Conservation (phyloP, 1,140 invertebrate species). For the Leptinotarsa defecta region DNA sequence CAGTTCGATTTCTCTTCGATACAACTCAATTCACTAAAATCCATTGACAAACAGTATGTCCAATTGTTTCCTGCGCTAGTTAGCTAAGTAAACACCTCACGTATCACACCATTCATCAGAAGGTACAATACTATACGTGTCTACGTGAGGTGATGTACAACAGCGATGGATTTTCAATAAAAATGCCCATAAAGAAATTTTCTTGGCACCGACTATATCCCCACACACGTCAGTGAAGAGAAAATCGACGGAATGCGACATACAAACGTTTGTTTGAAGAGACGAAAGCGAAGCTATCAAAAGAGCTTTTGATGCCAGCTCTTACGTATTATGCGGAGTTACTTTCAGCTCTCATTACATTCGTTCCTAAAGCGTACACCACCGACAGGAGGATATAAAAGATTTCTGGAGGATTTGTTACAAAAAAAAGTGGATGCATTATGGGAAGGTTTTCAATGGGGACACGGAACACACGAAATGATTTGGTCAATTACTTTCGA, state of each 20-base stretch:
- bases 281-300: neutral
- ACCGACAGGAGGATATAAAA: neutral
- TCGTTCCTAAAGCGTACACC: neutral
- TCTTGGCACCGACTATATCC: neutral
- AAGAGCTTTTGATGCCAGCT: conserved; percentile 18
- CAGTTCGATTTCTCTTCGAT: too few species aligned
- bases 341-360: conserved; percentile 14
- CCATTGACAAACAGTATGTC: neutral
- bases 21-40: neutral
- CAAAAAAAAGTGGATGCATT: neutral
- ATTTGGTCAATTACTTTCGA: conserved; percentile 1
- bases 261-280: neutral
- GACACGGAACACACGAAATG: neutral
- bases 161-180: conserved; percentile 18
- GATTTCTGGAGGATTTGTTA: neutral
- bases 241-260: neutral
- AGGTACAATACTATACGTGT: conserved; percentile 30
- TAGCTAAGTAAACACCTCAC: conserved; percentile 29
- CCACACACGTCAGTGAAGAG: neutral
- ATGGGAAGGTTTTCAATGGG: neutral
- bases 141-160: conserved; percentile 31
- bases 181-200: conserved; percentile 32
- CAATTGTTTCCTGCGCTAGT: conserved; percentile 29
- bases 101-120: conserved; percentile 34
- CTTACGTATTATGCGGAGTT: conserved; percentile 1